A percentile compares a stretch with the other conserved stretches of the same genome.
phyloP scores from a whole-genome alignment of 2,888 invertebrate genomes.

The Gasteruption jaculator region DNA sequence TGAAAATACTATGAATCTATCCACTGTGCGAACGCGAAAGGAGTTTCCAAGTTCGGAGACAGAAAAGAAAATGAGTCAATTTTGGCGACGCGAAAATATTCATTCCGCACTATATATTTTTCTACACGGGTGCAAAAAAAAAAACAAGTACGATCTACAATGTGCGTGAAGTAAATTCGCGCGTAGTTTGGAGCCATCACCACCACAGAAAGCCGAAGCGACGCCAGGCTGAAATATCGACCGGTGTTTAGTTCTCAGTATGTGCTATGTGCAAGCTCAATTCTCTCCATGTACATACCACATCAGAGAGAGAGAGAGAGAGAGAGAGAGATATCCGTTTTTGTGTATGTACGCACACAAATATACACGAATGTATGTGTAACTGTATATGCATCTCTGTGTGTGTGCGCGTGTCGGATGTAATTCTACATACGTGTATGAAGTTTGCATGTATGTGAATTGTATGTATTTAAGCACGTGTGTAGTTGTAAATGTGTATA shows the following conservation, averaged over 20 bases:
- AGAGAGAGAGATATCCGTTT: not conserved
- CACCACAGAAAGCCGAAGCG: slow-evolving; percentile 31
- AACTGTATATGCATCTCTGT: slow-evolving; percentile 13
- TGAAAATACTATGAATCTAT: no score
- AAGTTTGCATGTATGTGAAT: no score
- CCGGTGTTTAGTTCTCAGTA: slow-evolving; percentile 31
- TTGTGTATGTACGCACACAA: slow-evolving; percentile 8
- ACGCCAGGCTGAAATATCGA: slow-evolving; percentile 42
- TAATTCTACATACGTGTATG: no score
- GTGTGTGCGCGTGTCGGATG: slow-evolving; percentile 9
- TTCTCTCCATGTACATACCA: slow-evolving; percentile 19
- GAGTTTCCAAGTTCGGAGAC: no score
- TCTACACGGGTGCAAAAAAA: no score
- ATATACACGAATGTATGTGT: slow-evolving; percentile 17
- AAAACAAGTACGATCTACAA: no score
- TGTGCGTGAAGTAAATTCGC: no score
- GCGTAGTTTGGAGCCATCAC: slow-evolving; percentile 33
- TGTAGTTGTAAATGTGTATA: slow-evolving; percentile 14
- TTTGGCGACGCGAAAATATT: no score
- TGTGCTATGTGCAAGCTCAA: slow-evolving; percentile 21
- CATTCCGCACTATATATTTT: no score
- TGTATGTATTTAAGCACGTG: slow-evolving; percentile 17
- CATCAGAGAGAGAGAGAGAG: slow-evolving; percentile 13
- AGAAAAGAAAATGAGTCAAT: no score
- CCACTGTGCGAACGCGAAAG: no score